Evolutionary conservation across 2,113 vertebrate genomes (phyloP).

Genomic region (Fregata magnificens): DNA sequence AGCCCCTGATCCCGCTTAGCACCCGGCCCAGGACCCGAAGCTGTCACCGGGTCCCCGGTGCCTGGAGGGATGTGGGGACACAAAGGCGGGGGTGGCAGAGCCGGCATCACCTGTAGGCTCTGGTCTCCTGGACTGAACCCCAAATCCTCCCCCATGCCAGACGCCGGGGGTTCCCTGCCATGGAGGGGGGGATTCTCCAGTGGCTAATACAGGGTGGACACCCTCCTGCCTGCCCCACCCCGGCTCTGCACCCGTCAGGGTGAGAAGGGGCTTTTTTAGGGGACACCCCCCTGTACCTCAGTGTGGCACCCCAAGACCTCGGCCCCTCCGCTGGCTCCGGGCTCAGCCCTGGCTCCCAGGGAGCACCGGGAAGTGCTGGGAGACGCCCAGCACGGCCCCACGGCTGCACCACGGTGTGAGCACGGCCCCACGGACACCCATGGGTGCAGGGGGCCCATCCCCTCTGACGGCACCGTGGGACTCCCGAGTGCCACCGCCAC

Average conservation of each 20-base stretch:
- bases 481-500: neutral
- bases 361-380: neutral
- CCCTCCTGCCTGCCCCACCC: neutral
- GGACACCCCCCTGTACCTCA: neutral
- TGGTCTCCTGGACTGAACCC: neutral
- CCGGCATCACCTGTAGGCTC: neutral
- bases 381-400: neutral
- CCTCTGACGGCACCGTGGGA: neutral
- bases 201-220: neutral
- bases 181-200: neutral
- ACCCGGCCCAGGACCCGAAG: neutral
- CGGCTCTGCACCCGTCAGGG: neutral
- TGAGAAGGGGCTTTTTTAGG: neutral
- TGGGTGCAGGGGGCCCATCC: neutral
- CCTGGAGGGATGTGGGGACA: neutral
- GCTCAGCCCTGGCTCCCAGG: neutral
- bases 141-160: neutral
- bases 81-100: neutral
- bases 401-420: no score
- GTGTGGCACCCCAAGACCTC: neutral
- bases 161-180: neutral
- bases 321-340: accelerated
- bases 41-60: neutral
- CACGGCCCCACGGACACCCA: neutral
- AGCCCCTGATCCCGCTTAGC: neutral